Base-by-base conservation (phyloP, 92 coral and sea anemone genomes). In the Parazoanthus atlanticus region DNA sequence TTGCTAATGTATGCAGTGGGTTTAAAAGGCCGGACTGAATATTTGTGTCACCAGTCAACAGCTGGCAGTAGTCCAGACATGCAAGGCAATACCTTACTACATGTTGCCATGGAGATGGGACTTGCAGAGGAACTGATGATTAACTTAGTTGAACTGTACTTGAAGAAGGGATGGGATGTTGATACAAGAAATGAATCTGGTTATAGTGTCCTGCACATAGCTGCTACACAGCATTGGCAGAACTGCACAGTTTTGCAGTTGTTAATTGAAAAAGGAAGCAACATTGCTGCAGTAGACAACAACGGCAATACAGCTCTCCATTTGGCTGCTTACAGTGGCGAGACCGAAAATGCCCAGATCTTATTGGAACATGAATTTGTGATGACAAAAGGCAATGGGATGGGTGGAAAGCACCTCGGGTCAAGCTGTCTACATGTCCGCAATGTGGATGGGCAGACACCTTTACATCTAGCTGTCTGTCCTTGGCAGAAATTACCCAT, bases 181-280 rank as follows among this genome's bases (percentile, higher is more conserved):
- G n/a, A 66, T 25, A 66, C 72, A 23, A 66, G 1, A 66, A 66
- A 66, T 66, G 72, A 23, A 66, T 66, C 72, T 16, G 72, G 72
- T 66, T 66, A n/a, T 29, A 66, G 72, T 66, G 72, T 66, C 72
- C 72, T 66, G 72, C 72, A 66, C 29, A 9, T 66, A 66, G 72
- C 72, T 66, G 72, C 72, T 66, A 29, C 72, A 23, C 72, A 66
- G 72, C 28, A 66, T 66, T 66, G 72, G 72, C 72, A 66, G 26
- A 66, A 66, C 21, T 66, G 72, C 29, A 10, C 21, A 10, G 72
- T 66, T 66, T 29, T 66, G 72, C 28, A 66, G 43, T 40, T 40
- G 6, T 40, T 40, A 8, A 40, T 40, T 40, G 43, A 40, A 8
- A 40, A 40, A 40, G 72, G 72, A 66, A 66, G 72, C 29, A 29